Conservation (phyloP, 2,888 invertebrate species). For the Eurytoma californica region DNA sequence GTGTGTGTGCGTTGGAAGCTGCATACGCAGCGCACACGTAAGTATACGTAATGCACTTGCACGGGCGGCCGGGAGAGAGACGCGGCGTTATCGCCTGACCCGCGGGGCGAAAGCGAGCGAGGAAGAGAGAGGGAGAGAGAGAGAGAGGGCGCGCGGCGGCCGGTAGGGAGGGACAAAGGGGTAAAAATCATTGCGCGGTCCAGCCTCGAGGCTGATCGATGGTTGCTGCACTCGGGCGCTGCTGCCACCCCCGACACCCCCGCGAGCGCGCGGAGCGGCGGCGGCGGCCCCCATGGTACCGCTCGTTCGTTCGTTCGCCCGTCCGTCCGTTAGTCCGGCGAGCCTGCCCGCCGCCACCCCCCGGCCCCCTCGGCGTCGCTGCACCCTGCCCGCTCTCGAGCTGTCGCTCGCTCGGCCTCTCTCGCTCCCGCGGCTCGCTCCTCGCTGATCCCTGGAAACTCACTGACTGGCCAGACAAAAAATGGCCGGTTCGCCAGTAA, state of each 20-base stretch:
- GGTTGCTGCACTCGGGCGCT: conserved; percentile 63
- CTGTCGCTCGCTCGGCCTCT: conserved; percentile 55
- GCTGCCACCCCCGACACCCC: conserved; percentile 38
- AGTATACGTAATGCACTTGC: conserved; percentile 55
- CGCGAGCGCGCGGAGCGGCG: conserved; percentile 35
- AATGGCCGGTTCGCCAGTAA: conserved; percentile 70
- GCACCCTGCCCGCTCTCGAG: conserved; percentile 53
- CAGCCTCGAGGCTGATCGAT: conserved; percentile 75
- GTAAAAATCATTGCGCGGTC: conserved; percentile 76
- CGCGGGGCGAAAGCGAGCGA: conserved; percentile 35
- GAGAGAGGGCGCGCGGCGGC: not conserved
- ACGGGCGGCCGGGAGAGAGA: conserved; percentile 19
- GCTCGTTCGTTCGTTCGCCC: conserved; percentile 36
- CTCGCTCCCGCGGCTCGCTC: conserved; percentile 52
- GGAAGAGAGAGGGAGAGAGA: conserved; percentile 25
- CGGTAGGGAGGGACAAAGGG: conserved; percentile 58
- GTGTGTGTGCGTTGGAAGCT: conserved; percentile 31
- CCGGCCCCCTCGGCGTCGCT: conserved; percentile 57
- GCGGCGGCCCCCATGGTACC: conserved; percentile 30
- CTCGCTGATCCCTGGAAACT: conserved; percentile 75
- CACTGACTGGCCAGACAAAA: conserved; percentile 75
- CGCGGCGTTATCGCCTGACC: conserved; percentile 40
- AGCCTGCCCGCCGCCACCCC: conserved; percentile 55
- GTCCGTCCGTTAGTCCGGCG: conserved; percentile 58
- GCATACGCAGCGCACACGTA: conserved; percentile 49